Conservation (phyloP, 2,888 invertebrate genomes). For the Kryphioiulus occultus region DNA sequence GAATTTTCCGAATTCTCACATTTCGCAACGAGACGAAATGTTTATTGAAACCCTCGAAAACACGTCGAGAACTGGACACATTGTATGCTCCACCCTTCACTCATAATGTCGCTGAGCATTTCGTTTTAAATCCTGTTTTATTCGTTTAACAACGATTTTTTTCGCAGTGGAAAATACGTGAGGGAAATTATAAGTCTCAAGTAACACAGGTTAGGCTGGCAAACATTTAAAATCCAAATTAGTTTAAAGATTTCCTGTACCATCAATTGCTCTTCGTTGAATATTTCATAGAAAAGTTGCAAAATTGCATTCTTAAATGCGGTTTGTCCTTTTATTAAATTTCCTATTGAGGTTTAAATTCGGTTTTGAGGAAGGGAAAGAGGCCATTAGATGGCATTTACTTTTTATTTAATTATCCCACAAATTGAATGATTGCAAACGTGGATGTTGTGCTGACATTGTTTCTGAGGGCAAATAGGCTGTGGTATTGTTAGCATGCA, state of each 20-base stretch:
- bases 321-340: background rate
- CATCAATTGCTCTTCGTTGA: conserved; percentile 14
- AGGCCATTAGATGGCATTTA: conserved; percentile 10
- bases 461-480: background rate
- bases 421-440: background rate
- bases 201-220: background rate
- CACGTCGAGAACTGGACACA: no score
- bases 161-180: background rate
- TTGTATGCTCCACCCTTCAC: background rate
- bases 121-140: background rate
- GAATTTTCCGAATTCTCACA: background rate
- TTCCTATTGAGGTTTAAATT: background rate
- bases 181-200: background rate
- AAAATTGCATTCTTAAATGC: background rate
- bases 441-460: background rate
- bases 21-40: background rate
- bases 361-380: background rate
- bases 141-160: conserved; percentile 10
- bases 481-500: background rate
- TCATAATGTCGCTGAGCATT: background rate
- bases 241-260: conserved; percentile 31
- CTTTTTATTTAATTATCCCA: conserved; percentile 10
- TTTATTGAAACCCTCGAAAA: background rate
- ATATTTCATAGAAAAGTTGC: background rate
- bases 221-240: conserved; percentile 31